A percentile compares a stretch with the other conserved stretches of the same genome.
Evolutionary conservation across 2,797 vertebrate genomes (phyloP).

Genomic region (Phataginus tetradactyla): DNA sequence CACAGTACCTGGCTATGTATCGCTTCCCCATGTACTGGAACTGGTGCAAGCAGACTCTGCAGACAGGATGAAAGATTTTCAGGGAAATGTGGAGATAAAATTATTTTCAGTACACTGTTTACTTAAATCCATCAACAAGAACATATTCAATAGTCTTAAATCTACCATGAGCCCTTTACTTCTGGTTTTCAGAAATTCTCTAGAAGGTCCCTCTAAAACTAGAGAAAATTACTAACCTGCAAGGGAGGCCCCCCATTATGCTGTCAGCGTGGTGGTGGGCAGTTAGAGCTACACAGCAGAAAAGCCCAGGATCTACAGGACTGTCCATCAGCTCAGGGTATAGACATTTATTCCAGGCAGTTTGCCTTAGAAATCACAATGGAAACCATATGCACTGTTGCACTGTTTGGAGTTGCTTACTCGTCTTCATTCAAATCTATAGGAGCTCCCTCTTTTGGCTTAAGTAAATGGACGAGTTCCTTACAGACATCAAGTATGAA

Average conservation of each 20-base stretch:
- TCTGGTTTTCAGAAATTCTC: background rate
- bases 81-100: background rate
- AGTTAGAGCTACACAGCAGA: background rate
- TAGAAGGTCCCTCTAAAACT: background rate
- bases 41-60: conserved; percentile 97
- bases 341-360: background rate
- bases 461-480: background rate
- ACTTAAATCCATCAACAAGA: background rate
- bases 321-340: background rate
- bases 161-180: background rate
- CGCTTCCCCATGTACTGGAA: conserved; percentile 99
- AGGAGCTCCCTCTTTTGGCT: background rate
- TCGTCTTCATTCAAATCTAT: background rate
- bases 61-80: conserved; percentile 62
- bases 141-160: background rate
- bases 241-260: background rate
- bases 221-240: background rate
- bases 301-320: background rate
- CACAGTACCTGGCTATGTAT: conserved; percentile 96
- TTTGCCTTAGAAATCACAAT: background rate
- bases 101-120: background rate
- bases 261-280: fast-evolving
- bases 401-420: background rate
- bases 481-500: background rate
- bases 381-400: background rate